Evolutionary conservation across 2,888 invertebrate species (phyloP).

Genomic region (Phorcus lineatus): DNA sequence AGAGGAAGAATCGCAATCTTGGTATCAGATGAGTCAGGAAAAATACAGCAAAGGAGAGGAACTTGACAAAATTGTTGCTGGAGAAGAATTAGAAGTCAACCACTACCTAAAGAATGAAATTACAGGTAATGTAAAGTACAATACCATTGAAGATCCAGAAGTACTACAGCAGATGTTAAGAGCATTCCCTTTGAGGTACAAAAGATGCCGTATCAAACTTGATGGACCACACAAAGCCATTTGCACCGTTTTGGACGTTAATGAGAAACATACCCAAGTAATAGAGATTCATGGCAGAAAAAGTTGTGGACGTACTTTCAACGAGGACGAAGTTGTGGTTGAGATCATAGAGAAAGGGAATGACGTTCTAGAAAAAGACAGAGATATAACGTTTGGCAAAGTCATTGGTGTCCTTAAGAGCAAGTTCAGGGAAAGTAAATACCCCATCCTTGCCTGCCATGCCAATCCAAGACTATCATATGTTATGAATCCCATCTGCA

Average conservation of each 20-base stretch:
- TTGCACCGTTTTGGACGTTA: slow-evolving; percentile 24
- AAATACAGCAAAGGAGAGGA: neutral
- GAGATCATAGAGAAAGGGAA: slow-evolving; percentile 19
- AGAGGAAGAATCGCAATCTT: neutral
- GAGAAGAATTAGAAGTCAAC: neutral
- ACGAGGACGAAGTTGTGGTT: slow-evolving; percentile 40
- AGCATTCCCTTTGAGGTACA: slow-evolving; percentile 22
- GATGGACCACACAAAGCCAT: slow-evolving; percentile 32
- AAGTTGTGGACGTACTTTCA: slow-evolving; percentile 41
- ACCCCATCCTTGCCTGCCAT: neutral
- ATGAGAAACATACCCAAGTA: slow-evolving; percentile 3
- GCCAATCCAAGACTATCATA: neutral
- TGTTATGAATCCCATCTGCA: neutral
- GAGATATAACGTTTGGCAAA: neutral
- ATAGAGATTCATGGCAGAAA: slow-evolving; percentile 38
- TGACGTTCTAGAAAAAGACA: neutral
- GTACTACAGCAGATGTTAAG: neutral
- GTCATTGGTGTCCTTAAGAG: neutral
- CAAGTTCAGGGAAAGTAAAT: neutral
- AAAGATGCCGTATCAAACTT: slow-evolving; percentile 33
- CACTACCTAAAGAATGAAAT: neutral
- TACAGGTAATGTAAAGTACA: neutral
- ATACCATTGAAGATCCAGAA: neutral
- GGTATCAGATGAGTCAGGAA: neutral
- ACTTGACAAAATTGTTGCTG: neutral